Base-by-base conservation (phyloP, 2,797 vertebrate genomes). In the Myotis myotis region DNA sequence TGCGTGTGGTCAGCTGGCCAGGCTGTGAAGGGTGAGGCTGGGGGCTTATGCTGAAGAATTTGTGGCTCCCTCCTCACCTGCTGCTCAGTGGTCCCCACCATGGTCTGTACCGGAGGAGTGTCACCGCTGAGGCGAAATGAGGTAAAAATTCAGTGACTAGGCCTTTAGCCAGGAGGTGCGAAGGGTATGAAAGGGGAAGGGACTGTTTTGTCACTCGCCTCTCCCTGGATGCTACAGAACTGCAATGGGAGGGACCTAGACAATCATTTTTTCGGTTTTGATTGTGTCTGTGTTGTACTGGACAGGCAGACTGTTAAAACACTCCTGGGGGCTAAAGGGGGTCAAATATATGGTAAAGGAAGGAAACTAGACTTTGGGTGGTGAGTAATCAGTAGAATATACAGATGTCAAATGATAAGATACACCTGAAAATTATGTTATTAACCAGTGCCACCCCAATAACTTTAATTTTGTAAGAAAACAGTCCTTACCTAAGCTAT, bases 41-140 rank as follows among this genome's bases (percentile, higher is more conserved):
- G 47, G 30, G 90, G 30, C 30, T 51, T 70, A 30, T 0, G 1
- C 89, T 22, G 64, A 53, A 47, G 44, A 79, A 30, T 71, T 93
- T 7, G 17, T 51, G 75, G 88, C 53, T 38, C 23, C 92, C 74
- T 95, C 72, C 96, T 79, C 13, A 1, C 25, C 1, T 0, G 0
- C 47, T 6, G 41, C 82, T 72, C 4, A 70, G 80, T 30, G 86
- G 71, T 41, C 25, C 92, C 74, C 57, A 12, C 28, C 86, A 68
- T 75, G 9, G 3, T 75, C 95, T 90, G 22, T 89, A 44, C 17
- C 71, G 13, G 8, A 70, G 36, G 2, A 4, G 83, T 16, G 2
- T 70, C 87, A 20, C 38, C 7, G 53, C 70, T 13, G 12, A 15
- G 38, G n/a, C 98, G n/a, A 78, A 78, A 55, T 78, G 75, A 78